These are phyloP conservation scores for Neodon shergylaensis DNA, from an alignment of 2,113 vertebrate genomes.

Conservation along the genomic window DNA sequence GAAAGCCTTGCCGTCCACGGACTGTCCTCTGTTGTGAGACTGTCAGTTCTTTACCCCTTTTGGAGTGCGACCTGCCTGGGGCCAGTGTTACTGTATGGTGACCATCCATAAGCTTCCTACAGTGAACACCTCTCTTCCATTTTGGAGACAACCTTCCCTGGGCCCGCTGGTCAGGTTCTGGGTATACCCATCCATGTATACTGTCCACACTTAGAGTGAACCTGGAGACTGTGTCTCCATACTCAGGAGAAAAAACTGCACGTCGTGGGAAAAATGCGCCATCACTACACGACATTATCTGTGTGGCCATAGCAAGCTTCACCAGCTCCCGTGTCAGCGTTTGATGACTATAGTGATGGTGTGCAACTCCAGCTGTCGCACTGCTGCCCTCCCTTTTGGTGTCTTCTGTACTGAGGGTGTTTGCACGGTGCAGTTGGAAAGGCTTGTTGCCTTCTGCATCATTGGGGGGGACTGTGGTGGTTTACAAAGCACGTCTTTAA, in stretches of 20 bases:
- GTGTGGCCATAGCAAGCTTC: slow-evolving; percentile 25
- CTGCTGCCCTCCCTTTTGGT: slow-evolving; percentile 44
- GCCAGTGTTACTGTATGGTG: neutral
- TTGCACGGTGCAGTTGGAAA: slow-evolving; percentile 64
- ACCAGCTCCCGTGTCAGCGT: neutral
- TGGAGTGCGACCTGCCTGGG: neutral
- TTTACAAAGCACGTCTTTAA: slow-evolving; percentile 61
- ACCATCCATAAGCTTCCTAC: neutral
- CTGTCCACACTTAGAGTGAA: neutral
- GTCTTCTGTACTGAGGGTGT: too few species aligned
- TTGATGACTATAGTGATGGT: slow-evolving; percentile 48
- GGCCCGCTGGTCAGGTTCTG: neutral
- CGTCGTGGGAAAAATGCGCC: neutral
- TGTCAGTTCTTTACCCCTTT: neutral
- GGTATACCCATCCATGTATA: neutral
- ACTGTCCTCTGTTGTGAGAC: neutral
- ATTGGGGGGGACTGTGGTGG: neutral
- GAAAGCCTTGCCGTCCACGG: neutral
- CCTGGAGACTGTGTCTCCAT: neutral
- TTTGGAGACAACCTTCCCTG: neutral
- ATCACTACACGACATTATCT: slow-evolving; percentile 7
- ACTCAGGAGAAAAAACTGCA: slow-evolving; percentile 29
- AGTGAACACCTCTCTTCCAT: neutral
- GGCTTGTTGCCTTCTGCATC: slow-evolving; percentile 57
- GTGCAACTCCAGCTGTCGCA: neutral